Base-by-base conservation (phyloP, 2,888 invertebrate genomes). In the Oscheius sp. region DNA sequence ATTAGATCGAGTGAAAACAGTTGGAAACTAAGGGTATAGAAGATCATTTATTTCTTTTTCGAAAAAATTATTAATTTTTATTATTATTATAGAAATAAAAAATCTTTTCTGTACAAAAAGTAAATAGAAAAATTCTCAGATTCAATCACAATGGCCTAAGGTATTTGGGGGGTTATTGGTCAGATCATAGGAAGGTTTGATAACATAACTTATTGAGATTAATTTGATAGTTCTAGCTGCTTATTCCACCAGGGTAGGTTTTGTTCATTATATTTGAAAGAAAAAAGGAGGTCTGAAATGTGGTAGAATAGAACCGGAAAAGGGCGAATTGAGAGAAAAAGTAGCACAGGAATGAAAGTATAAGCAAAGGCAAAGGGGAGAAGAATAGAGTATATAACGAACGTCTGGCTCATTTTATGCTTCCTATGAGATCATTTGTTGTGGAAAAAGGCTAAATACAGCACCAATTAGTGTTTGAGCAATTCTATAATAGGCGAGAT, bases 111-210 rank as follows among this genome's bases (percentile, higher is more conserved):
- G 47, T 47, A 47, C 47, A 47, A 47, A 20, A 47, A 6, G 47
- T 6, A 20, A 47, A 22, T 22, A 22, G 22, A 20, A n/a, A n/a
- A n/a, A n/a, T n/a, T n/a, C n/a, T n/a, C 22, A 47, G 22, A 22
- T 4, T 47, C 6, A 30, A 54, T 54, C 54, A 54, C 54, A 54
- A 54, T 32, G 54, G 54, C 33, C 54, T 54, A 54, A 20, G 24
- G 47, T 47, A 12, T 14, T 17, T 41, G 14, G 14, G 41, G 20
- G 24, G 50, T 50, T 14, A 24, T 17, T 50, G 50, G 28, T 30
- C 30, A 54, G 54, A 51, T 49, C 49, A 49, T 9, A 9, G 8
- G 47, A 47, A 20, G 24, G 22, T 17, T 4, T 17, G 47, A 44
- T 14, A 24, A 20, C 47, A 22, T 47, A 24, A 17, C 12, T 17